Evolutionary conservation across 2,888 invertebrate genomes (phyloP), one percentile per base, ranked within the genome.

Genomic region (Selenia dentaria): DNA sequence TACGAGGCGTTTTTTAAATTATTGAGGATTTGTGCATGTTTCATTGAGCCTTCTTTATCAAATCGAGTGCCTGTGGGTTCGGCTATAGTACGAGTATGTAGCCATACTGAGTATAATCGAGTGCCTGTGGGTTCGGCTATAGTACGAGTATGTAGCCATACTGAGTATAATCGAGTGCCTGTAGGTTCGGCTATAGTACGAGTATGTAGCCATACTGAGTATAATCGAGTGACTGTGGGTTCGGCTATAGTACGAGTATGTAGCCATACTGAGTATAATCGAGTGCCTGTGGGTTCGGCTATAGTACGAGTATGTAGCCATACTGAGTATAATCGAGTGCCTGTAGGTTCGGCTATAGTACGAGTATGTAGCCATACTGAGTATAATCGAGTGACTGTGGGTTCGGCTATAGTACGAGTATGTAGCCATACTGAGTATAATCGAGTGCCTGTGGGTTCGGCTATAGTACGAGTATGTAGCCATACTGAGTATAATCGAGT

Each of bases 61-160:
- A 78, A 65, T 72, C 78, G 79, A 83, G 86, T 87, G 90, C 90
- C 89, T 87, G 81, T 63, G 38, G 55, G 59, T 77, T 79, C 62
- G 80, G 79, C 76, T 25, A 25, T 10, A 25, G 10, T n/a, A n/a
- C n/a, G n/a, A n/a, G n/a, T 10, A 6, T 22, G 8, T 22, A 22
- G 22, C 22, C 8, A 8, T 70, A 62, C 61, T 47, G n/a, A n/a
- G n/a, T 62, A 54, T 63, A 51, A 41, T 58, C 34, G n/a, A n/a
- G n/a, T n/a, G n/a, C n/a, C n/a, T n/a, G n/a, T n/a, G n/a, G n/a
- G n/a, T n/a, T n/a, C n/a, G n/a, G n/a, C n/a, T n/a, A n/a, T n/a
- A n/a, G n/a, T n/a, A n/a, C n/a, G n/a, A n/a, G n/a, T 10, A 6
- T 22, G 8, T 22, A 22, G 22, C 22, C 8, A 8, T 70, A 62